phyloP scores from a whole-genome alignment of 64 coral and sea anemone species.

The Pocillopora damicornis region DNA sequence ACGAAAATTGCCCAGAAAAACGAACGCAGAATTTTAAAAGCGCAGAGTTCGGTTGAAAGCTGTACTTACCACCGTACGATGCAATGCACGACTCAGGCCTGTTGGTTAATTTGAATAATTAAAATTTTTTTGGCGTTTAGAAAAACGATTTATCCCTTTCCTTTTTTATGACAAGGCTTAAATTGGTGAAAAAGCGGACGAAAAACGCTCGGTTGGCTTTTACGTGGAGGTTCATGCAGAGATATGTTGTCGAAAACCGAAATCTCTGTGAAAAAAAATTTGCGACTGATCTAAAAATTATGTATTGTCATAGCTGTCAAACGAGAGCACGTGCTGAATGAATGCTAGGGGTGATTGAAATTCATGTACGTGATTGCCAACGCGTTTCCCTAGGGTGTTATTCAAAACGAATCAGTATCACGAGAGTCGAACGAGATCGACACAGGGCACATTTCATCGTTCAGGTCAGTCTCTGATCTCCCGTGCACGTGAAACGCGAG shows the following conservation, averaged over 20 bases:
- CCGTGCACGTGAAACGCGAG: neutral
- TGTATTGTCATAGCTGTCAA: neutral
- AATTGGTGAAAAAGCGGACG: neutral
- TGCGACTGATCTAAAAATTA: neutral
- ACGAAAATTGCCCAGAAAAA: neutral
- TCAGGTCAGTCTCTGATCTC: neutral
- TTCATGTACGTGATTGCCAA: conserved; percentile 14
- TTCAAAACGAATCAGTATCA: too few relatives aligned
- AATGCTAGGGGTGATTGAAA: conserved; percentile 14
- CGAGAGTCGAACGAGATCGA: neutral
- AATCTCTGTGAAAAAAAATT: neutral
- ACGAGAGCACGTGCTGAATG: neutral
- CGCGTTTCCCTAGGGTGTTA: neutral
- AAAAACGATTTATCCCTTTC: neutral
- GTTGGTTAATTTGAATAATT: neutral
- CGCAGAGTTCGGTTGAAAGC: neutral
- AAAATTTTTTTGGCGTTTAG: neutral
- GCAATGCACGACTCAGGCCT: neutral
- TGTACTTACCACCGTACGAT: neutral
- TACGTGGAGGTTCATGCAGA: neutral
- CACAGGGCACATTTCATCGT: neutral
- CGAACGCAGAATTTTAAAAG: neutral
- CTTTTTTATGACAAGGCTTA: neutral
- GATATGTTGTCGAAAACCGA: neutral
- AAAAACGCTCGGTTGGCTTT: neutral